Evolutionary conservation across 2,113 vertebrate genomes (phyloP), one percentile per base, ranked within the genome.

Genomic region (Lanius collurio): DNA sequence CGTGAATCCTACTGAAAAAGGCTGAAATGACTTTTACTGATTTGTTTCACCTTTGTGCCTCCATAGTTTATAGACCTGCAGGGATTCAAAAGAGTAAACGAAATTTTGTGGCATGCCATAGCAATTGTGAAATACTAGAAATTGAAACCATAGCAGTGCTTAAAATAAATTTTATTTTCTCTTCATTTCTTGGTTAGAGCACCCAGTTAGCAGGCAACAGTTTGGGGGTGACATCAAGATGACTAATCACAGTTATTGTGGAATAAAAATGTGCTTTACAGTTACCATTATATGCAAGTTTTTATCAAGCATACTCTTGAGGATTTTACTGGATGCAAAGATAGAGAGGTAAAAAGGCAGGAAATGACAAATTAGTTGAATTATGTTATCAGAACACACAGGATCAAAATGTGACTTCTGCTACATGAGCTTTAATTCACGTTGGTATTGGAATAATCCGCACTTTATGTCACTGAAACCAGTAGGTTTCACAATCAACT

Each of bases 301-400:
- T 10, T 1, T 76, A 75, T n/a, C 39, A 68, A 83, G 26, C 8
- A 47, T 26, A 39, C 33, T 56, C 69, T 42, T 0, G 1, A 91
- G 50, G 41, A 91, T 82, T 95, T 87, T 79, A 94, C 19, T 42
- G 50, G 41, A 62, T 75, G 65, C 41, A 78, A 87, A 89, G 41
- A 59, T 0, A 23, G 44, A 23, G 44, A 93, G 62, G 31, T 69
- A 73, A 89, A 94, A 93, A 83, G 21, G 31, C 53, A 95, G 60
- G 70, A 94, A 95, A 91, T 47, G 2, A 87, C 33, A 85, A 93
- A 87, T 90, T 80, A 86, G 42, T 65, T 90, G 55, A 86, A 74
- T 46, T 90, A 79, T 27, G 37, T 83, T 94, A 93, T 85, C 87
- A 67, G 87, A 77, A 85, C 42, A 59, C n/a, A 82, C 4, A 87